Base-by-base conservation (phyloP, 2,888 invertebrate genomes). In the Entomobrya proxima region DNA sequence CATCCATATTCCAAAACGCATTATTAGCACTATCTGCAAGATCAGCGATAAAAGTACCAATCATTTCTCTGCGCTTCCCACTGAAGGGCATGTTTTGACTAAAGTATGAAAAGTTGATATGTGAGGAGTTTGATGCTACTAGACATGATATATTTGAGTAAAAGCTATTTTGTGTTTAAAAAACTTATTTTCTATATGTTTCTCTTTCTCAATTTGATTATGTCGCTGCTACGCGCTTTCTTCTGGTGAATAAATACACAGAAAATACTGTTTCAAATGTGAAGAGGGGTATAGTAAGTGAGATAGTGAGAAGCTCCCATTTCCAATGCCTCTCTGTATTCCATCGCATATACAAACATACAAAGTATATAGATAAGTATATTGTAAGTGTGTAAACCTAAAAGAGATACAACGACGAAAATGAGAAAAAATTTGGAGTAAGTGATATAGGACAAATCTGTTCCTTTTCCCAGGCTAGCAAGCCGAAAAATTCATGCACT, bases 381-480 rank as follows among this genome's bases (percentile, higher is more conserved):
- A n/a, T n/a, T n/a, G n/a, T n/a, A n/a, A n/a, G n/a, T n/a, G n/a
- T n/a, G n/a, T n/a, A n/a, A n/a, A n/a, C n/a, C n/a, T n/a, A 61
- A 18, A 61, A 37, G 21, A 64, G 64, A 64, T 64, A 64, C 64
- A 37, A 18, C 15, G 64, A 64, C 18, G 35, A 55, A 15, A 32
- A 32, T 61, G 37, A 27, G 32, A 61, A 4, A 74, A 50, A 44
- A 50, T 32, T 7, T n/a, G n/a, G n/a, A n/a, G n/a, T n/a, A 47
- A 47, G 30, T 2, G 50, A 74, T n/a, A 75, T 32, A 52, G 52
- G 52, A 37, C 50, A 77, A 61, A 77, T 77, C 77, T 77, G 77
- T 40, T 77, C 77, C 30, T 5, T 61, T 77, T 77, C 24, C 24
- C 37, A 72, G 11, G 75, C 37, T 1, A 32, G 2, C 2, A 30